A percentile compares a stretch with the other conserved stretches of the same genome.
phyloP scores from a whole-genome alignment of 2,797 vertebrate genomes.

The Pseudomugil tenellus region DNA sequence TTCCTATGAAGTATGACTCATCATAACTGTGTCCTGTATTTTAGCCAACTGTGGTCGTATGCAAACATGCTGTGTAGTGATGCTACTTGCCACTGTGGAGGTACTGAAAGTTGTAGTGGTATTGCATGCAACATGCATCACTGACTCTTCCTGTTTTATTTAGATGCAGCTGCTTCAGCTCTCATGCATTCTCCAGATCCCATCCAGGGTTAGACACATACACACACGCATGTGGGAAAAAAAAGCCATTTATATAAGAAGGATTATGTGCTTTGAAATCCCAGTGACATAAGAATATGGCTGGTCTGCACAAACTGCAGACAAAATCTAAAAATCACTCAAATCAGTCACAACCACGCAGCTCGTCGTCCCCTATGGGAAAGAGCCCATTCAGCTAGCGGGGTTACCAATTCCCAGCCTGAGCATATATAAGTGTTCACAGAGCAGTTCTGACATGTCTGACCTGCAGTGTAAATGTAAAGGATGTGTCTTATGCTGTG shows the following conservation, averaged over 20 bases:
- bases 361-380: conserved; percentile 10
- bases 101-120: conserved; percentile 44
- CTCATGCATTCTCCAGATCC: conserved; percentile 53
- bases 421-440: conserved; percentile 11
- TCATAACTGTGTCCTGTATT: conserved; percentile 31
- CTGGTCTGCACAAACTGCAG: conserved; percentile 41
- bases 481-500: conserved; percentile 20
- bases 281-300: conserved; percentile 72
- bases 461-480: conserved; percentile 35
- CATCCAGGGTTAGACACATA: conserved; percentile 49
- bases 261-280: conserved; percentile 77
- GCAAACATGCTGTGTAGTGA: conserved; percentile 31
- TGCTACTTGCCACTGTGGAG: conserved; percentile 29
- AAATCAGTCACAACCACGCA: conserved; percentile 18
- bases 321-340: conserved; percentile 27
- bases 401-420: conserved; percentile 35
- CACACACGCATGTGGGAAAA: conserved; percentile 34
- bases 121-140: conserved; percentile 61
- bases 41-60: conserved; percentile 31
- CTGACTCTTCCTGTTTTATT: conserved; percentile 74
- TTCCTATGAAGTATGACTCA: conserved; percentile 59
- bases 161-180: conserved; percentile 71
- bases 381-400: conserved; percentile 9
- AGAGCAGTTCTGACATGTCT: conserved; percentile 14
- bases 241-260: conserved; percentile 77